Conservation (phyloP, 1,140 invertebrate genomes). For the Drosophila carrolli region DNA sequence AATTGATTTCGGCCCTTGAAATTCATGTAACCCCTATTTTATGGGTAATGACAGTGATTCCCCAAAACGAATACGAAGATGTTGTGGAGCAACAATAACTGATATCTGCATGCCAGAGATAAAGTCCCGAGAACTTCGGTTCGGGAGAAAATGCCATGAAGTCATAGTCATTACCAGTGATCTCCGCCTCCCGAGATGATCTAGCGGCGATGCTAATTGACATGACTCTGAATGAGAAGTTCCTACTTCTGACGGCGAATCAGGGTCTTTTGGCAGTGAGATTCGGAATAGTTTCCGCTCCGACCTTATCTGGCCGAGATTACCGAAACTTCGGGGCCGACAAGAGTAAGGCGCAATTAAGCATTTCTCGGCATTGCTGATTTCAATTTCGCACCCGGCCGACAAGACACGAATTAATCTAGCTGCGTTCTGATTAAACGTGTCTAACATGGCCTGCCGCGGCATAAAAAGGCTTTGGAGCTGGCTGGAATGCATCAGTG, state of each 20-base stretch:
- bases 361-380: conserved; percentile 45
- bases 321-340: conserved; percentile 24
- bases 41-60: conserved; percentile 15
- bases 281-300: conserved; percentile 37
- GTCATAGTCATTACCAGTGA: conserved; percentile 41
- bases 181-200: conserved; percentile 27
- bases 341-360: conserved; percentile 46
- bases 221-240: conserved; percentile 23
- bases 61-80: conserved; percentile 12
- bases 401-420: conserved; percentile 71
- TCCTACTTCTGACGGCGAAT: conserved; percentile 11
- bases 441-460: conserved; percentile 38
- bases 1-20: too few species aligned
- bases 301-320: conserved; percentile 15
- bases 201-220: conserved; percentile 36
- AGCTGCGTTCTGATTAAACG: conserved; percentile 62
- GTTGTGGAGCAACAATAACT: neutral
- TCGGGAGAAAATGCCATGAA: conserved; percentile 50
- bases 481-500: conserved; percentile 50
- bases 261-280: conserved; percentile 1
- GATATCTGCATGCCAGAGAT: conserved; percentile 31
- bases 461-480: conserved; percentile 62
- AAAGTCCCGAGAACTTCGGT: conserved; percentile 39
- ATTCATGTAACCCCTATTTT: neutral
- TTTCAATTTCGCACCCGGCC: conserved; percentile 56